Evolutionary conservation across 2,113 vertebrate genomes (phyloP), one percentile per base, ranked within the genome.

Genomic region (Camelus dromedarius): DNA sequence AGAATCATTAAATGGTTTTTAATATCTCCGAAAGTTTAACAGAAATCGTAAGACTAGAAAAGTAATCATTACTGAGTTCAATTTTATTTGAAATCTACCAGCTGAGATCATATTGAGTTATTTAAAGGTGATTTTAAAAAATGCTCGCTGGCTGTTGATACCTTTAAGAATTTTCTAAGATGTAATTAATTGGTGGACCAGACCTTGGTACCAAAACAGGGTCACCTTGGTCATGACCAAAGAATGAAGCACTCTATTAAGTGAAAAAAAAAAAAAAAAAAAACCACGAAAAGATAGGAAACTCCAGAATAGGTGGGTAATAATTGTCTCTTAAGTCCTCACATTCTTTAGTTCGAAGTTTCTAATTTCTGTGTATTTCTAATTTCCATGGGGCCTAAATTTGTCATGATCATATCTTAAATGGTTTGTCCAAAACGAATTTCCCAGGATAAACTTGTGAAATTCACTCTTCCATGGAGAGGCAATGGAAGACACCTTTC

Each of bases 401-500:
- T 88, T 75, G 15, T 22, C 16, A 26, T 54, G 76, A 60, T 26
- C 16, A 1, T 15, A 52, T 92, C 91, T 95, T 56, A 66, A 56
- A 50, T 52, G 83, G 20, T 54, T 90, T 50, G 85, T 56, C 93
- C 38, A 93, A 76, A 93, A 75, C 19, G 80, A 66, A 50, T 32
- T 52, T 92, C 48, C n/a, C 30, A 48, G 20, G 1, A 26, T 70
- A 67, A 73, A 79, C 26, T 58, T 89, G 16, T 64, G 16, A 81
- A 72, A 72, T 14, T 58, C 28, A 32, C 19, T 0, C 35, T 64
- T 6, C 26, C 32, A 4, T 7, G n/a, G 93, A 75, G 32, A 60
- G 81, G 8, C 32, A 70, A 77, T 42, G 5, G 38, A 32, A 66
- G 10, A 19, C 14, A 38, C 80, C 92, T 73, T 69, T 35, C n/a